Conservation (phyloP, 1,140 invertebrate genomes). For the Sitophilus oryzae region DNA sequence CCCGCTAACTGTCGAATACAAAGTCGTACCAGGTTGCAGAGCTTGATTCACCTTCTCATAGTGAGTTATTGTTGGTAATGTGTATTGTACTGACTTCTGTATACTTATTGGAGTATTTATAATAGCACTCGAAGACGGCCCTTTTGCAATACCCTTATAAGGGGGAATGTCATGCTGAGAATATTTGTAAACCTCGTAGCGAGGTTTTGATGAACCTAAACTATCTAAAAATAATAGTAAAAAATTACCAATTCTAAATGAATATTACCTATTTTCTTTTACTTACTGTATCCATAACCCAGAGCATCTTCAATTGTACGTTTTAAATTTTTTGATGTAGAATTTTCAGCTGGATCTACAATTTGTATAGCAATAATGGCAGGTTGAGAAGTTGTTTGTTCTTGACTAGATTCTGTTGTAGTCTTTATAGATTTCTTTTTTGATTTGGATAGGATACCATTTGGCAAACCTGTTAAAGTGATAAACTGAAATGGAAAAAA, state of each 20-base stretch:
- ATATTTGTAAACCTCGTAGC: slow-evolving; percentile 54
- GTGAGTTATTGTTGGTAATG: slow-evolving; percentile 14
- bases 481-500: slow-evolving; percentile 4
- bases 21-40: slow-evolving; percentile 35
- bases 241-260: slow-evolving; percentile 33
- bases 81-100: slow-evolving; percentile 19
- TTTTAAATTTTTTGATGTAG: slow-evolving; percentile 48
- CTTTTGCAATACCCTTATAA: slow-evolving; percentile 21
- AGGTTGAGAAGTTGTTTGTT: slow-evolving; percentile 32
- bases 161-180: slow-evolving; percentile 53
- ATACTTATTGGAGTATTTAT: slow-evolving; percentile 18
- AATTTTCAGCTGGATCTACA: slow-evolving; percentile 46
- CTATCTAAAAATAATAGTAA: slow-evolving; percentile 10
- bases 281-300: slow-evolving; percentile 52
- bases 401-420: slow-evolving; percentile 15
- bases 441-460: slow-evolving; percentile 6
- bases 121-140: neutral
- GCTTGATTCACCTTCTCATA: slow-evolving; percentile 8
- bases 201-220: slow-evolving; percentile 41
- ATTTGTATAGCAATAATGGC: slow-evolving; percentile 56
- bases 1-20: slow-evolving; percentile 36
- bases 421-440: slow-evolving; percentile 9
- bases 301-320: slow-evolving; percentile 53
- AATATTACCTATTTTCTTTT: slow-evolving; percentile 44
- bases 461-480: neutral